phyloP scores from a whole-genome alignment of 2,888 invertebrate species.

The Eupithecia centaureata region DNA sequence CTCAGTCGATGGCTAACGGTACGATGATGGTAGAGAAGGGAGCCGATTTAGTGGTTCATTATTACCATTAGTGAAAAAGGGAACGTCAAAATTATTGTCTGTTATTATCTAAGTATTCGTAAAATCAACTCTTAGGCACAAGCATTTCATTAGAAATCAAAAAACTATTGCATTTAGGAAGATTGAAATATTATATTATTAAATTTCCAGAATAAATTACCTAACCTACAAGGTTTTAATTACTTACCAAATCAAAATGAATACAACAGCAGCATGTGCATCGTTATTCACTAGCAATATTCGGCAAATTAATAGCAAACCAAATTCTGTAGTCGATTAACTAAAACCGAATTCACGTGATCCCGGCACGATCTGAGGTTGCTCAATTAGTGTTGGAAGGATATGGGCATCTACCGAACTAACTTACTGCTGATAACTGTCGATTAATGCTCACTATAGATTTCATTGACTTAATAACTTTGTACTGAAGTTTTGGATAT shows the following conservation, averaged over 20 bases:
- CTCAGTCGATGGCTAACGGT: no score
- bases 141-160: no score
- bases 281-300: slow-evolving; percentile 10
- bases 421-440: slow-evolving; percentile 11
- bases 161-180: no score
- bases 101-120: no score
- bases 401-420: slow-evolving; percentile 27
- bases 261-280: neutral
- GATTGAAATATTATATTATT: no score
- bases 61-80: no score
- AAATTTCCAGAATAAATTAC: no score
- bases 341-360: slow-evolving; percentile 16
- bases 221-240: neutral
- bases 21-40: no score
- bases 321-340: slow-evolving; percentile 14
- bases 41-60: no score
- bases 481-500: neutral
- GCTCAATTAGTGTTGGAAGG: slow-evolving; percentile 36
- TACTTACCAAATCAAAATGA: neutral
- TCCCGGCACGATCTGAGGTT: slow-evolving; percentile 28
- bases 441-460: neutral
- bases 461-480: neutral
- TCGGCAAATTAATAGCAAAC: neutral
- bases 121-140: no score
- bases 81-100: no score